Conservation (phyloP, 2,113 vertebrate genomes). For the Smithornis capensis region DNA sequence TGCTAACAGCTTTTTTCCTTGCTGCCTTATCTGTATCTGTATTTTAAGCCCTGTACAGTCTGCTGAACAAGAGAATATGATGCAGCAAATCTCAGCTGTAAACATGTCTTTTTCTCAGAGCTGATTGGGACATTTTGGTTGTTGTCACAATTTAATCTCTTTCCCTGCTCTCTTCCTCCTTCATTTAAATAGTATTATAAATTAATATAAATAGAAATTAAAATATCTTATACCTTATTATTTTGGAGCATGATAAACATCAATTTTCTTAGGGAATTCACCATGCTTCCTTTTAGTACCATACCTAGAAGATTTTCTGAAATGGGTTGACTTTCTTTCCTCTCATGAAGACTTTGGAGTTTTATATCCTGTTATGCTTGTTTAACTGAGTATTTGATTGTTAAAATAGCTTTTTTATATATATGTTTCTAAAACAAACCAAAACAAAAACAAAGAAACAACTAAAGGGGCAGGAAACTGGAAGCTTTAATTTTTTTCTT, state of each 20-base stretch:
- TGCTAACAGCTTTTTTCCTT: neutral
- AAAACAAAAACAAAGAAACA: neutral
- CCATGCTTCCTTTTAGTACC: neutral
- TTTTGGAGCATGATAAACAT: neutral
- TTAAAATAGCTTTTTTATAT: neutral
- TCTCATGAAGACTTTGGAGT: neutral
- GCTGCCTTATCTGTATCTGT: neutral
- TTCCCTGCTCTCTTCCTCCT: neutral
- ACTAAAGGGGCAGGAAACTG: neutral
- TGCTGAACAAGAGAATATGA: neutral
- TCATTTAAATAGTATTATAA: neutral
- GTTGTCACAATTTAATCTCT: neutral
- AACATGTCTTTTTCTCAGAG: neutral
- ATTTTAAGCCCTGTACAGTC: neutral
- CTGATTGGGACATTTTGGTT: neutral
- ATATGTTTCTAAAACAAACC: neutral
- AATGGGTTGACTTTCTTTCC: neutral
- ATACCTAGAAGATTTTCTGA: neutral
- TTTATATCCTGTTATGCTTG: neutral
- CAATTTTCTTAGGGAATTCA: neutral
- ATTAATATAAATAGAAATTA: neutral
- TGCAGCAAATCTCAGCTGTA: neutral
- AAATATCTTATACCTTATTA: neutral
- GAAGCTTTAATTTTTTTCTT: neutral
- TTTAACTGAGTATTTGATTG: neutral